phyloP scores from a whole-genome alignment of 2,113 vertebrate genomes.

The Pollimyrus isidori region DNA sequence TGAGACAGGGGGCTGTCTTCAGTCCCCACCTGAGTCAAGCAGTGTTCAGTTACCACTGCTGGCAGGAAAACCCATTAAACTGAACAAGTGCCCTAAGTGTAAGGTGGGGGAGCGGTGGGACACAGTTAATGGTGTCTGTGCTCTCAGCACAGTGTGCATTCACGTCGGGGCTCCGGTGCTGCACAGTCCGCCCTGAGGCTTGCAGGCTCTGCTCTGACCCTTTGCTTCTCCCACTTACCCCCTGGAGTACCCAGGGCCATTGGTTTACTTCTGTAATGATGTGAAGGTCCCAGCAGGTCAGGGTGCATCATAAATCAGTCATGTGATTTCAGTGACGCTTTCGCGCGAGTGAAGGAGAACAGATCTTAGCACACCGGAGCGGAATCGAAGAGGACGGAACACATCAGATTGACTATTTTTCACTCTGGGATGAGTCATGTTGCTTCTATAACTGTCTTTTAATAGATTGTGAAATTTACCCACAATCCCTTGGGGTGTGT shows the following conservation, averaged over 20 bases:
- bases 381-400: not conserved
- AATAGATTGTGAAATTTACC: slow-evolving; percentile 11
- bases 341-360: not conserved
- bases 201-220: not conserved
- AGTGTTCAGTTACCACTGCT: not conserved
- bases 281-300: not conserved
- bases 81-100: not conserved
- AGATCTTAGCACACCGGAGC: not conserved
- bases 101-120: too few species aligned
- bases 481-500: not conserved
- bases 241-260: not conserved
- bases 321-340: not conserved
- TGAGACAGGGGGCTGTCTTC: not conserved
- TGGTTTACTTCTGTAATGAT: not conserved
- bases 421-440: not conserved
- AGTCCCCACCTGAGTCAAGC: not conserved
- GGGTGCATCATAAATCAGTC: not conserved
- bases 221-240: not conserved
- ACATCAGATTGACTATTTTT: not conserved
- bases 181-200: not conserved
- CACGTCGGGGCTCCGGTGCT: not conserved
- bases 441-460: not conserved
- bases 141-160: not conserved
- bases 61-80: not conserved
- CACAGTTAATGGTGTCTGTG: not conserved